These are phyloP conservation scores for Calephelis virginiensis DNA, from an alignment of 1,140 invertebrate species.

Conservation along the genomic window DNA sequence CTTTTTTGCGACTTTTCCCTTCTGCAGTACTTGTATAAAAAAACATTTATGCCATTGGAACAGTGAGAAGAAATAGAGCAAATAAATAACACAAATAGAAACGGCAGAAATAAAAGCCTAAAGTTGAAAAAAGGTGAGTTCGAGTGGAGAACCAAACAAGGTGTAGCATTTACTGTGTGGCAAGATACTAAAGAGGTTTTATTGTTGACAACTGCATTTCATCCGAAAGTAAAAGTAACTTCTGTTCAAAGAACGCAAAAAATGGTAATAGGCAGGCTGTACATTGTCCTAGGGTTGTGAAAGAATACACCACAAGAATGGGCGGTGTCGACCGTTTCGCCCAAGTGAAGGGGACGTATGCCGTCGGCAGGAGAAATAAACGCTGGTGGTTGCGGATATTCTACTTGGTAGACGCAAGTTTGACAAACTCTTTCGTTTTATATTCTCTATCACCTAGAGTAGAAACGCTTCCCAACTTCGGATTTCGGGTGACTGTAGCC, in stretches of 20 bases:
- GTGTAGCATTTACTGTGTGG: slow-evolving; percentile 35
- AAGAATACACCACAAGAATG: slow-evolving; percentile 42
- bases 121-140: slow-evolving; percentile 24
- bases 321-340: slow-evolving; percentile 42
- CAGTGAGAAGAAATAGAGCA: slow-evolving; percentile 46
- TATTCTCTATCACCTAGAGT: slow-evolving; percentile 29
- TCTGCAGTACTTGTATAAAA: slow-evolving; percentile 49
- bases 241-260: slow-evolving; percentile 38
- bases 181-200: slow-evolving; percentile 39
- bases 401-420: slow-evolving; percentile 36
- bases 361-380: slow-evolving; percentile 37
- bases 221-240: slow-evolving; percentile 36
- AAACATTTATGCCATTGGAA: slow-evolving; percentile 54
- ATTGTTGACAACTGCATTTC: slow-evolving; percentile 38
- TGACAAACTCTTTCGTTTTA: slow-evolving; percentile 38
- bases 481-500: slow-evolving; percentile 42
- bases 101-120: slow-evolving; percentile 26
- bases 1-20: slow-evolving; percentile 55
- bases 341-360: slow-evolving; percentile 34
- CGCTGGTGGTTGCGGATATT: slow-evolving; percentile 41
- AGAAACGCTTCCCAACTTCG: slow-evolving; percentile 36
- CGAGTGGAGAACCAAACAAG: slow-evolving; percentile 28
- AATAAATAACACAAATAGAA: slow-evolving; percentile 31
- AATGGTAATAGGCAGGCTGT: slow-evolving; percentile 32
- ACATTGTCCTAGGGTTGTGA: slow-evolving; percentile 29